Base-by-base conservation (phyloP, 2,888 invertebrate species). In the Meteorus cinctellus region DNA sequence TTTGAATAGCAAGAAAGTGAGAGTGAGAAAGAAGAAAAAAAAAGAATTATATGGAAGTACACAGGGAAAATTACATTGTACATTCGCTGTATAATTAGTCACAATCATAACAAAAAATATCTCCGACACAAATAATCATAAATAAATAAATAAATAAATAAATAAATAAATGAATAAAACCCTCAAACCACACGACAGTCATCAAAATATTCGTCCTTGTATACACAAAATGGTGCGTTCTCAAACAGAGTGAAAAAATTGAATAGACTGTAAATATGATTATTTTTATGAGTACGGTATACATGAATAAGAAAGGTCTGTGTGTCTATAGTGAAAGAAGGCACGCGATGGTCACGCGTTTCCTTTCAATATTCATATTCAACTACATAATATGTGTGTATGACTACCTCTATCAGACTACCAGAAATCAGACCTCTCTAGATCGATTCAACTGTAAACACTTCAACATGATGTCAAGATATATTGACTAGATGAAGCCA, bases 121-220 rank as follows among this genome's bases (percentile, higher is more conserved):
- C n/a, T 3, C n/a, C 66, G 69, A 60, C 62, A 78, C 76, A 84
- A 83, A 86, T 84, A 85, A 85, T 85, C 83, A 78, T 85, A 84
- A 86, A 84, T 75, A 80, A 81, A 84, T 84, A 83, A 85, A 86
- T 85, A 84, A 86, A 84, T 75, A 80, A 81, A 84, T 84, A 83
- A 85, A 86, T n/a, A n/a, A n/a, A 78, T 85, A 84, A 86, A 84
- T 75, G 80, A 81, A 84, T 84, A 83, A 85, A 86, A 31, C 66
- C 71, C 77, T 81, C 81, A 82, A 82, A 67, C 65, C 31, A 41
- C 67, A 62, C 19, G 69, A 29, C 66, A 19, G 34, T 63, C 16
- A 34, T 41, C 24, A 12, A 24, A 41, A 24, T 41, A 41, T 66
- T 41, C 16, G 41, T 36, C 19, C 24, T 45, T 36, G 41, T 66